Base-by-base conservation (phyloP, 2,888 invertebrate species). In the Cryptocheilus praepositus region DNA sequence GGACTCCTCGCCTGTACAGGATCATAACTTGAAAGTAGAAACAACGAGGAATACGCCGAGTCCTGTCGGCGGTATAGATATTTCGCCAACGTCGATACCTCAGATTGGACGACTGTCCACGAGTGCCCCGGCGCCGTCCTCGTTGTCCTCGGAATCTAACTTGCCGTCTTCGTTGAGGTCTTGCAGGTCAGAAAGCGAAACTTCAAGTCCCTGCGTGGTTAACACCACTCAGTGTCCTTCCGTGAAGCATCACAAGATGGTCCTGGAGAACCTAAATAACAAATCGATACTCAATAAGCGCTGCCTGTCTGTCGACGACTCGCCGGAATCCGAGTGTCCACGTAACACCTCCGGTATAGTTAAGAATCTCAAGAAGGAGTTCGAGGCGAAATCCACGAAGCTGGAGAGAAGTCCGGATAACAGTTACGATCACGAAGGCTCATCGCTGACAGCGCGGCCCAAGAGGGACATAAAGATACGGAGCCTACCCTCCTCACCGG, bases 351-450 rank as follows among this genome's bases (percentile, higher is more conserved):
- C 92, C 52, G 95, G 96, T 28, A 94, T 94, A 86, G 96, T 96
- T 78, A 93, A 93, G 90, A 95, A 94, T 91, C 92, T 96, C 79
- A 95, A 95, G 89, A 94, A 94, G 87, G 96, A 95, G 88, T 96
- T 96, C 88, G 96, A 97, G 90, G 96, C 96, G 60, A 94, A 94
- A 87, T 92, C 91, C 0, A 88, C 81, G 22, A 84, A 72, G 52
- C 78, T 82, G 45, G 87, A 89, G 64, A 86, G 83, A 61, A 88
- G 86, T 71, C 82, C 84, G 0, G 80, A 73, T 68, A 76, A 61
- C 58, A 73, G 61, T 21, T 75, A 67, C 61, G 77, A 77, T 8
- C 57, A 60, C 57, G 77, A 77, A 0, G 57, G 53, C 16, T 61
- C 76, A 45, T 51, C 73, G 28, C 65, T 53, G 51, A 64, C 18